Evolutionary conservation across 2,888 invertebrate genomes (phyloP), one percentile per base, ranked within the genome.

Genomic region (Drosophila anomalata): DNA sequence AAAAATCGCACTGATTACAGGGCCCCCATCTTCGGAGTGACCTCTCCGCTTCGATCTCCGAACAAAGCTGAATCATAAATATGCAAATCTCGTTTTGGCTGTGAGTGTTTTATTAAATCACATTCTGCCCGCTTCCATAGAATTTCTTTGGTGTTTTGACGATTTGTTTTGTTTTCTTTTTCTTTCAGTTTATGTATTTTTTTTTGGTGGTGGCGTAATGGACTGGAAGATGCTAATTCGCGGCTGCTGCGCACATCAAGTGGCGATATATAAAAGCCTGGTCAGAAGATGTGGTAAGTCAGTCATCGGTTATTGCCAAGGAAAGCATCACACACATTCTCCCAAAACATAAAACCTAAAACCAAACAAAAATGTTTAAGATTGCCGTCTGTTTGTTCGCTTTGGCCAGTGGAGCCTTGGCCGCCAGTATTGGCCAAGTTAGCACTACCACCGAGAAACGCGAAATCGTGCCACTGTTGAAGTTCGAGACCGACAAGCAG

Each of bases 261-360:
- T 20, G 72, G 72, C 63, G 58, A 76, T 80, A 87, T 90, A 90
- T 87, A 90, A 90, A 90, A 86, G 81, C 76, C 60, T 67, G 58
- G 39, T 50, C 72, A 68, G 69, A 69, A 74, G 79, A 61, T 72
- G 75, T 72, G 8, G 82, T 76, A 75, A 61, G 67, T 62, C 63
- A 68, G 48, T 17, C 41, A 42, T 20, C 58, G 54, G 56, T 47
- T 55, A 54, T 61, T 62, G 69, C 56, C 53, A 42, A 52, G 62
- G 65, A 71, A 73, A 58, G 44, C 31, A 62, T 17, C 48, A 29
- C 70, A 24, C 29, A 36, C 60, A 17, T 31, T 22, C 42, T 6
- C 17, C 9, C 3, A 51, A 42, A 2, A 29, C 29, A 9, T 0
- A 29, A 29, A 29, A 7, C 3, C 8, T 8, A 29, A 8, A 17